phyloP scores from a whole-genome alignment of 2,888 invertebrate genomes.

The Scaptomyza cyrtandrae region DNA sequence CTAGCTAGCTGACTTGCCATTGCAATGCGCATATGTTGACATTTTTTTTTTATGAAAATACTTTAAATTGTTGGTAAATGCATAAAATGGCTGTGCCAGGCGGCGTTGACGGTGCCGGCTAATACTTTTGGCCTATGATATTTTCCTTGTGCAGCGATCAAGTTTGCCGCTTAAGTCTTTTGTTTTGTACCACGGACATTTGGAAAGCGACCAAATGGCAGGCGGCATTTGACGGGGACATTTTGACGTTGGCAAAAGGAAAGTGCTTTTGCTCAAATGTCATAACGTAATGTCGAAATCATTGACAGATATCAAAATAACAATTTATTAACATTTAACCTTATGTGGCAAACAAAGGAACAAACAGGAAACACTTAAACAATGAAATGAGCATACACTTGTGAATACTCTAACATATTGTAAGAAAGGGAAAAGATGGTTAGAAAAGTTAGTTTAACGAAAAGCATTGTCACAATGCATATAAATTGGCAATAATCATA shows the following conservation, averaged over 20 bases:
- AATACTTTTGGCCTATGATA: slow-evolving; percentile 55
- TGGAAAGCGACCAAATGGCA: slow-evolving; percentile 53
- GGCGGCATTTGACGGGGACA: slow-evolving; percentile 16
- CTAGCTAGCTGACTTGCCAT: slow-evolving; percentile 57
- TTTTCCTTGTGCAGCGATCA: slow-evolving; percentile 40
- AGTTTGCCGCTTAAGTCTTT: slow-evolving; percentile 58
- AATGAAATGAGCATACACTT: slow-evolving; percentile 37
- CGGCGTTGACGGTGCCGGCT: slow-evolving; percentile 4
- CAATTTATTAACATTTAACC: slow-evolving; percentile 71
- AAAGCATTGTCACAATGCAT: slow-evolving; percentile 3
- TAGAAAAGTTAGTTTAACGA: background rate
- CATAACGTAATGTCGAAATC: slow-evolving; percentile 56
- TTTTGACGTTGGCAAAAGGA: slow-evolving; percentile 45
- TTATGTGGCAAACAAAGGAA: slow-evolving; percentile 17
- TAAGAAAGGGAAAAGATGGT: slow-evolving; percentile 7
- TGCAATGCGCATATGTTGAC: slow-evolving; percentile 76
- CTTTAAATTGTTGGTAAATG: slow-evolving; percentile 72
- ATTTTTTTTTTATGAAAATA: slow-evolving; percentile 68
- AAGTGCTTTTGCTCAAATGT: slow-evolving; percentile 61
- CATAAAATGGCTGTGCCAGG: slow-evolving; percentile 52
- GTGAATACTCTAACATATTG: slow-evolving; percentile 2
- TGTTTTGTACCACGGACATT: slow-evolving; percentile 40
- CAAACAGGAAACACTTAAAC: slow-evolving; percentile 13
- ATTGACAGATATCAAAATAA: slow-evolving; percentile 64
- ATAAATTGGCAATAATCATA: slow-evolving; percentile 63